These are phyloP conservation scores for Choristoneura rosaceana DNA, from an alignment of 2,888 invertebrate species.

Conservation along the genomic window DNA sequence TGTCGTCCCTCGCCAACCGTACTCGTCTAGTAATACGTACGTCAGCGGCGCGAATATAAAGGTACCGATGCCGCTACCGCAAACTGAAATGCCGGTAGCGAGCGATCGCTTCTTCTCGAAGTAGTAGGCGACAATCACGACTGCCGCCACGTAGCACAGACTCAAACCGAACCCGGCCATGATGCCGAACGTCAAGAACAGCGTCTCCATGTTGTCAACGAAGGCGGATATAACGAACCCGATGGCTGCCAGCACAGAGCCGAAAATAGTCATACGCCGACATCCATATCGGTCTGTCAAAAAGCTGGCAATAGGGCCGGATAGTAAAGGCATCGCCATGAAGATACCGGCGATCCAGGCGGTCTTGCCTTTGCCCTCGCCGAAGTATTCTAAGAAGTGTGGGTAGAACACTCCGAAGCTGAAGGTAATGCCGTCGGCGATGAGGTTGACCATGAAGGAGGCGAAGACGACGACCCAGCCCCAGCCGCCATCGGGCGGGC, in stretches of 20 bases:
- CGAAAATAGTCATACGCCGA: slow-evolving; percentile 91
- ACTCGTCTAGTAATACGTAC: slow-evolving; percentile 89
- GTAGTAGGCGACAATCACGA: slow-evolving; percentile 95
- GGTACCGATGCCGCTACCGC: slow-evolving; percentile 95
- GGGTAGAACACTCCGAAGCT: slow-evolving; percentile 96
- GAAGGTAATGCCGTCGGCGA: slow-evolving; percentile 96
- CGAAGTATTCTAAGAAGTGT: slow-evolving; percentile 94
- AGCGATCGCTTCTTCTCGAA: slow-evolving; percentile 94
- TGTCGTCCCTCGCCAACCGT: slow-evolving; percentile 94
- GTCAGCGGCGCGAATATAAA: slow-evolving; percentile 94
- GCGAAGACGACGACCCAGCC: slow-evolving; percentile 97
- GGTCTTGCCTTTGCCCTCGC: slow-evolving; percentile 93
- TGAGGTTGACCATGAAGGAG: slow-evolving; percentile 94
- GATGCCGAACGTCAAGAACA: slow-evolving; percentile 93
- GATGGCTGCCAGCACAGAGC: slow-evolving; percentile 89
- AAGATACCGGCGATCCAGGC: slow-evolving; percentile 96
- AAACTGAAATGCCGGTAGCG: slow-evolving; percentile 94
- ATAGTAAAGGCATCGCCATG: slow-evolving; percentile 95
- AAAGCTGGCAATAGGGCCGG: slow-evolving; percentile 94
- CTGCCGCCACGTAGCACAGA: slow-evolving; percentile 95
- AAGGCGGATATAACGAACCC: slow-evolving; percentile 93
- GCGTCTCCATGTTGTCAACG: slow-evolving; percentile 90
- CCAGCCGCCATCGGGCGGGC: slow-evolving; percentile 95
- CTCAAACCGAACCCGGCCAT: slow-evolving; percentile 94
- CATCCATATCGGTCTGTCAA: slow-evolving; percentile 94